These are phyloP conservation scores for Sinocyclocheilus grahami DNA, from an alignment of 2,113 vertebrate genomes.

Conservation along the genomic window DNA sequence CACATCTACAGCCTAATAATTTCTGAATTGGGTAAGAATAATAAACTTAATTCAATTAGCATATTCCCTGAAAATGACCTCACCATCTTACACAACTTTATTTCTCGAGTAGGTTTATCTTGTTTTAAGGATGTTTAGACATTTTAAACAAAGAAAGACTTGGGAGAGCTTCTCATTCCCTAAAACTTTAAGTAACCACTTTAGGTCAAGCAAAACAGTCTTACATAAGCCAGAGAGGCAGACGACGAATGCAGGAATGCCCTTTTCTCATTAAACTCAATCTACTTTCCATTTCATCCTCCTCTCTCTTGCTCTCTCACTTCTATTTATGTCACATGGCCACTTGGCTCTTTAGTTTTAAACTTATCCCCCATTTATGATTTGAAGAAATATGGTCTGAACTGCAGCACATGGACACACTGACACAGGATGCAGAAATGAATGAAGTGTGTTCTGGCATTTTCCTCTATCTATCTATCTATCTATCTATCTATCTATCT, in stretches of 20 bases:
- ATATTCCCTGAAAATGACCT: neutral
- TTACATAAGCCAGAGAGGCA: constrained; percentile 66
- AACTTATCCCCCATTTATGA: constrained; percentile 23
- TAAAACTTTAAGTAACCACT: constrained; percentile 68
- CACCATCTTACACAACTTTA: neutral
- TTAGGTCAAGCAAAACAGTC: constrained; percentile 59
- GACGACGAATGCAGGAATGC: constrained; percentile 40
- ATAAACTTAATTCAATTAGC: neutral
- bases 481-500: constrained; percentile 13
- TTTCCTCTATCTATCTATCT: constrained; percentile 1
- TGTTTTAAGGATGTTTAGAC: neutral
- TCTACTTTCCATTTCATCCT: constrained; percentile 61
- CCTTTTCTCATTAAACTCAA: constrained; percentile 60
- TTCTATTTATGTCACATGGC: constrained; percentile 10
- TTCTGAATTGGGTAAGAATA: constrained; percentile 11
- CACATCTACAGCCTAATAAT: neutral
- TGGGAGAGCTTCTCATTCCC: constrained; percentile 39
- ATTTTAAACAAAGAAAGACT: neutral
- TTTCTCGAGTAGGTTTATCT: neutral
- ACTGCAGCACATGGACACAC: neutral
- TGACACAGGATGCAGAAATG: constrained; percentile 6
- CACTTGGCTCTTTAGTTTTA: neutral
- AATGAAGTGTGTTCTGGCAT: neutral
- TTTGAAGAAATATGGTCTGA: constrained; percentile 32
- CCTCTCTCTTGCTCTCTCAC: constrained; percentile 49